These are phyloP conservation scores for Eretmocerus hayati DNA, from an alignment of 2,888 invertebrate species.

Conservation along the genomic window DNA sequence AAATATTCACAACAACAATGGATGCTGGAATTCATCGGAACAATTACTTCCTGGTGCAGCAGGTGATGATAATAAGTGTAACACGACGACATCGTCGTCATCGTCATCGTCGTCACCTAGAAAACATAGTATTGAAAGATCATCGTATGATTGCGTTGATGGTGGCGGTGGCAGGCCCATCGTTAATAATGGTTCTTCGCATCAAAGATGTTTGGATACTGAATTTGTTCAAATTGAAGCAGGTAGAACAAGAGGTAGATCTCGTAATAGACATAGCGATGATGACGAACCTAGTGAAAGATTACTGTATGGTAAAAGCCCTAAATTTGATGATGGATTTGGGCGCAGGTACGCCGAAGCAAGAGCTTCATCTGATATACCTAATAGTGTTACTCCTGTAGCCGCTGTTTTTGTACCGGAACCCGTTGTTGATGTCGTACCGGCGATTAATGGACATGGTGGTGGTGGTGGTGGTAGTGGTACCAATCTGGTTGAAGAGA, in stretches of 20 bases:
- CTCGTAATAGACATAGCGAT: constrained; percentile 37
- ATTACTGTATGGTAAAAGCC: constrained; percentile 41
- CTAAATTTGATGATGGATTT: constrained; percentile 42
- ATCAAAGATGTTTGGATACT: constrained; percentile 21
- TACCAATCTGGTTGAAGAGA: constrained; percentile 16
- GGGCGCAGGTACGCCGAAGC: constrained; percentile 24
- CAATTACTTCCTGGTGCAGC: constrained; percentile 31
- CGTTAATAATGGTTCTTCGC: constrained; percentile 36
- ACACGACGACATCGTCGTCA: too few species aligned
- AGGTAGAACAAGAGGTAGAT: constrained; percentile 29
- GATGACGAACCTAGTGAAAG: constrained; percentile 39
- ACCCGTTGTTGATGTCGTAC: constrained; percentile 41
- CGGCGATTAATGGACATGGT: constrained; percentile 43
- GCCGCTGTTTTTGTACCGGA: constrained; percentile 22
- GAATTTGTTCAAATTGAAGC: constrained; percentile 24
- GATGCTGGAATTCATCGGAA: constrained; percentile 22
- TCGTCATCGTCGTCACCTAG: too few species aligned
- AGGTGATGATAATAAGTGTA: constrained; percentile 14
- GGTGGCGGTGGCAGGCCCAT: constrained; percentile 32
- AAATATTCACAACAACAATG: constrained; percentile 6
- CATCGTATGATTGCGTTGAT: constrained; percentile 37
- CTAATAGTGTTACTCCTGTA: neutral
- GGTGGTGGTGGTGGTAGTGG: constrained; percentile 26
- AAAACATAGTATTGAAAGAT: neutral
- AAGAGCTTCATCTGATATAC: too few species aligned